Evolutionary conservation across 2,797 vertebrate species (phyloP).

Genomic region (Stomatorhinus walkeri): DNA sequence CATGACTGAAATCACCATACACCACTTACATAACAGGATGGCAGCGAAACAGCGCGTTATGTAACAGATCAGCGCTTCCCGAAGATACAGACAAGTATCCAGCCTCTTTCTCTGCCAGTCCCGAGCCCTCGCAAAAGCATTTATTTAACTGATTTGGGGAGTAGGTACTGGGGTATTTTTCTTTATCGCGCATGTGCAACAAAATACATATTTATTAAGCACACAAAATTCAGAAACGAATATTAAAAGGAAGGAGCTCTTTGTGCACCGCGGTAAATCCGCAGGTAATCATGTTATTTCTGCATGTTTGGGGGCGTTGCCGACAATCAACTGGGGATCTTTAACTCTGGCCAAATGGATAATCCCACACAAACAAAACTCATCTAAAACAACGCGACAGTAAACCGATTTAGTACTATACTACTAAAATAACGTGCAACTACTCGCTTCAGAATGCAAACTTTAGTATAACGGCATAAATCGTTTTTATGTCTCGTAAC

Average conservation of each 20-base stretch:
- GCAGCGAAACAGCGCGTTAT: conserved; percentile 36
- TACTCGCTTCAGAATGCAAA: neutral
- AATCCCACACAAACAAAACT: neutral
- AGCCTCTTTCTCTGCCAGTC: neutral
- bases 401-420: neutral
- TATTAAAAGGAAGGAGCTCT: neutral
- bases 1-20: conserved; percentile 24
- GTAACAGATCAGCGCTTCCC: conserved; percentile 31
- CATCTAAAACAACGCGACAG: neutral
- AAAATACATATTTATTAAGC: conserved; percentile 3
- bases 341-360: neutral
- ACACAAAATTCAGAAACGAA: neutral
- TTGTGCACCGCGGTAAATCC: neutral
- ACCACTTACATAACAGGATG: conserved; percentile 44
- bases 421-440: neutral
- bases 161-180: too few species aligned
- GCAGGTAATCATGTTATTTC: neutral
- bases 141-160: neutral
- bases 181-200: neutral
- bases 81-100: neutral
- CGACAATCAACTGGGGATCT: neutral
- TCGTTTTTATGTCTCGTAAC: neutral
- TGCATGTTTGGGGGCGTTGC: neutral
- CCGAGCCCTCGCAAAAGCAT: neutral
- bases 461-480: neutral